Evolutionary conservation across 2,113 vertebrate genomes (phyloP).

Genomic region (Dipodomys ordii): DNA sequence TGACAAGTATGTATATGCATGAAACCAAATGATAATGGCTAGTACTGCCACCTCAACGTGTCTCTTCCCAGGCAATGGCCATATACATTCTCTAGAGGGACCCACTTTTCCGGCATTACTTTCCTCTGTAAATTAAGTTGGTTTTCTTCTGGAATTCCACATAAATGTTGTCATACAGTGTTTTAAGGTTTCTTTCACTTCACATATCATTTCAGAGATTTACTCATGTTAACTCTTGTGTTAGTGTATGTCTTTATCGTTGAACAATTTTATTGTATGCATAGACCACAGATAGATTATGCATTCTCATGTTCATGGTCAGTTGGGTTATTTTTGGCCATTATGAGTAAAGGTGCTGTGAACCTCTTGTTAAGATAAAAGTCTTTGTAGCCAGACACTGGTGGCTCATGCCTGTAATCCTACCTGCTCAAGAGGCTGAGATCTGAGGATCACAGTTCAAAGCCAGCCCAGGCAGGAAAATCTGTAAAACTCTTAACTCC

Average conservation of each 20-base stretch:
- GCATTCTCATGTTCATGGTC: neutral
- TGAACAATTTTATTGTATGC: conserved; percentile 12
- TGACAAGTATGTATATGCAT: neutral
- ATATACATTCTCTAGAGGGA: neutral
- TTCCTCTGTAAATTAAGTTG: neutral
- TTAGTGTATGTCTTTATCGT: neutral
- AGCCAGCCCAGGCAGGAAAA: too few species aligned
- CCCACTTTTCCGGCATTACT: neutral
- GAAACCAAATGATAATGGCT: neutral
- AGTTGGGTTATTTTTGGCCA: neutral
- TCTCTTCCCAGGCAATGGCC: neutral
- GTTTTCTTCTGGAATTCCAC: conserved; percentile 35
- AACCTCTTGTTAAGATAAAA: neutral
- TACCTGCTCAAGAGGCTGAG: too few species aligned
- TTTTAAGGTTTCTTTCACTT: conserved; percentile 2
- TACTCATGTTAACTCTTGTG: neutral
- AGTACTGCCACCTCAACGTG: neutral
- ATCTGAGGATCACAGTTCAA: too few species aligned
- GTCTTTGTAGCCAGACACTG: neutral
- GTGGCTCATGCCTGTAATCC: too few species aligned
- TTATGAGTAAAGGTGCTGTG: neutral
- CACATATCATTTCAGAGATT: neutral
- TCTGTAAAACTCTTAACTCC: too few species aligned
- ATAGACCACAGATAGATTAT: neutral
- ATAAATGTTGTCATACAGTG: neutral